Conservation (phyloP, 2,888 invertebrate genomes). For the Mechanitis mazaeus region DNA sequence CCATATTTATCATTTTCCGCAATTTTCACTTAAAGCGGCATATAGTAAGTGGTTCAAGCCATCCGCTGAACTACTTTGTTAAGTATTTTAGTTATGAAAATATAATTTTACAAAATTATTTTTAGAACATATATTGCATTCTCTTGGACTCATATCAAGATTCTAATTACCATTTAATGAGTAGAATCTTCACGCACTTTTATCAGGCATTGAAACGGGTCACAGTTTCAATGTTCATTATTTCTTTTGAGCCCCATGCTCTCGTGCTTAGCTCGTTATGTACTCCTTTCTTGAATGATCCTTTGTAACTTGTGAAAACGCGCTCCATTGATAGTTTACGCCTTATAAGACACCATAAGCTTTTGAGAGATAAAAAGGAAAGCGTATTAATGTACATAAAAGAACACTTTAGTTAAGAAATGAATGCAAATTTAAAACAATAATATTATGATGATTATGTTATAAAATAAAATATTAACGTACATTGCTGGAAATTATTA, state of each 20-base stretch:
- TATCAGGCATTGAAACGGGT: neutral
- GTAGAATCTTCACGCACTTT: neutral
- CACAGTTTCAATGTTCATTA: neutral
- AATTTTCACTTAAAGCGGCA: conserved; percentile 64
- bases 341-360: conserved; percentile 23
- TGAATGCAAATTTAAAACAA: neutral
- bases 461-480: too few relatives aligned
- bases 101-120: neutral
- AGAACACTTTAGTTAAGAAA: neutral
- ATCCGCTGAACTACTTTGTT: neutral
- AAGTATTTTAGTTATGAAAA: neutral
- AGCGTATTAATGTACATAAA: conserved; percentile 7
- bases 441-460: neutral
- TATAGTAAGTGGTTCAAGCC: conserved; percentile 35
- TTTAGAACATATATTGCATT: neutral
- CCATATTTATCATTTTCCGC: conserved; percentile 70
- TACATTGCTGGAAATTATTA: too few relatives aligned
- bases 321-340: conserved; percentile 27
- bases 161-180: conserved; percentile 1
- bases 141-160: neutral
- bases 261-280: conserved; percentile 15
- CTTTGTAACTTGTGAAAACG: conserved; percentile 20
- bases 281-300: conserved; percentile 20
- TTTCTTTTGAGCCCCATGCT: neutral
- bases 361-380: conserved; percentile 19